Percentiles rank a stretch among this genome's conserved stretches.
Evolutionary conservation across 1,140 invertebrate genomes (phyloP).

Genomic region (Drosophila guanche): DNA sequence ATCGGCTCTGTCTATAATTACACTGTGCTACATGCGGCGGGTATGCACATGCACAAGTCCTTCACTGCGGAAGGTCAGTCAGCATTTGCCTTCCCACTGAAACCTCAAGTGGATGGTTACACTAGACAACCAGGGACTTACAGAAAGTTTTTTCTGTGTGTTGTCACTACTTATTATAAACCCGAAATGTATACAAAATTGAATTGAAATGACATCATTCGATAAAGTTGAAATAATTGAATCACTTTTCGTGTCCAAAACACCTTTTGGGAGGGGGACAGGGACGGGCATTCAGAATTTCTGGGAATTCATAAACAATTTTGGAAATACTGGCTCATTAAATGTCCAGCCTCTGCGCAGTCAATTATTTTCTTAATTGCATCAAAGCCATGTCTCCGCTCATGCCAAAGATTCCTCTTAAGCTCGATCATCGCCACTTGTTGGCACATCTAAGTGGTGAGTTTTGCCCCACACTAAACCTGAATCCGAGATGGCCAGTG

Average conservation of each 20-base stretch:
- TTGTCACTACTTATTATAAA: constrained; percentile 16
- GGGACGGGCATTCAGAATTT: constrained; percentile 1
- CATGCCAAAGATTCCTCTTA: constrained; percentile 15
- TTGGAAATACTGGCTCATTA: constrained; percentile 19
- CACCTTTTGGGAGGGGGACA: constrained; percentile 11
- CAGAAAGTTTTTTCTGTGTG: neutral
- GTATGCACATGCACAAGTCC: too few species aligned
- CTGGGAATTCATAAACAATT: constrained; percentile 28
- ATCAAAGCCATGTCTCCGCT: neutral
- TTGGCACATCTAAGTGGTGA: constrained; percentile 10
- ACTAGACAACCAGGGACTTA: constrained; percentile 1
- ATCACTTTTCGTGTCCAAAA: constrained; percentile 13
- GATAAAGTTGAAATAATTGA: constrained; percentile 8
- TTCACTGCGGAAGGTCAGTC: constrained; percentile 35
- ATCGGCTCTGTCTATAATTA: constrained; percentile 24
- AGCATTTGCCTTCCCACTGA: constrained; percentile 19
- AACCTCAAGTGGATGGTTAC: neutral
- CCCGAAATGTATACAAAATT: constrained; percentile 5
- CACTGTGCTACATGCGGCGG: constrained; percentile 34
- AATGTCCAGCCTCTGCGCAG: constrained; percentile 3
- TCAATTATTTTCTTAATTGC: constrained; percentile 26
- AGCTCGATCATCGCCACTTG: constrained; percentile 11
- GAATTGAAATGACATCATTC: constrained; percentile 31
- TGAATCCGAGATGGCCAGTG: constrained; percentile 42
- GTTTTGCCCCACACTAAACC: constrained; percentile 19